Conservation (phyloP, 2,113 vertebrate species). For the Rissa tridactyla region DNA sequence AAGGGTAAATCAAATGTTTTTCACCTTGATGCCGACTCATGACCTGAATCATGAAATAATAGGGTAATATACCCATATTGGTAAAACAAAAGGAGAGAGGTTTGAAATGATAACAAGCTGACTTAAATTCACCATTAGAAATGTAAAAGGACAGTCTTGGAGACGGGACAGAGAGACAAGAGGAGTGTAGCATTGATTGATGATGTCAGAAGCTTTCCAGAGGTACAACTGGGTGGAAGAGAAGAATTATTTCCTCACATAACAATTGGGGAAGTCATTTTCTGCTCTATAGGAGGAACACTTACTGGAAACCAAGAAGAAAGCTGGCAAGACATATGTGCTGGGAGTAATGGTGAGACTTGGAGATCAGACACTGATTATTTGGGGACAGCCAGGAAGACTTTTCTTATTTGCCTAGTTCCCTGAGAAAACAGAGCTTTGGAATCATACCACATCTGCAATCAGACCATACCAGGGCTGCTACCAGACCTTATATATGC, state of each 20-base stretch:
- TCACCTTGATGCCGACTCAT: neutral
- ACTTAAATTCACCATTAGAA: neutral
- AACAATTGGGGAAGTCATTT: neutral
- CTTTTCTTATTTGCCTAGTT: neutral
- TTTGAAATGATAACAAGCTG: neutral
- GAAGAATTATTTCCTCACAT: neutral
- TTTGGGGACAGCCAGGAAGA: neutral
- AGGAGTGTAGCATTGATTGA: neutral
- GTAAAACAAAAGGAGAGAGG: neutral
- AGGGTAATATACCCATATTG: neutral
- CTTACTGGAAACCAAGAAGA: neutral
- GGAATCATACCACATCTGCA: neutral
- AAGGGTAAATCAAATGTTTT: constrained; percentile 1
- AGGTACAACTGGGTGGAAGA: neutral
- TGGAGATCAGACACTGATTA: neutral
- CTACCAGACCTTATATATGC: neutral
- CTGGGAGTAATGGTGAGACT: neutral
- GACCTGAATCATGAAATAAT: neutral
- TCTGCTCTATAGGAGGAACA: neutral
- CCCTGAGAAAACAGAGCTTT: neutral
- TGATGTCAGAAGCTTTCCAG: neutral
- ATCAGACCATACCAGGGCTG: neutral
- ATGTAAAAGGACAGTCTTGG: neutral
- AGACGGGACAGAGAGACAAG: neutral
- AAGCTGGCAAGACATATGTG: neutral